Conservation (phyloP, 2,888 invertebrate species). For the Troides aeacus region DNA sequence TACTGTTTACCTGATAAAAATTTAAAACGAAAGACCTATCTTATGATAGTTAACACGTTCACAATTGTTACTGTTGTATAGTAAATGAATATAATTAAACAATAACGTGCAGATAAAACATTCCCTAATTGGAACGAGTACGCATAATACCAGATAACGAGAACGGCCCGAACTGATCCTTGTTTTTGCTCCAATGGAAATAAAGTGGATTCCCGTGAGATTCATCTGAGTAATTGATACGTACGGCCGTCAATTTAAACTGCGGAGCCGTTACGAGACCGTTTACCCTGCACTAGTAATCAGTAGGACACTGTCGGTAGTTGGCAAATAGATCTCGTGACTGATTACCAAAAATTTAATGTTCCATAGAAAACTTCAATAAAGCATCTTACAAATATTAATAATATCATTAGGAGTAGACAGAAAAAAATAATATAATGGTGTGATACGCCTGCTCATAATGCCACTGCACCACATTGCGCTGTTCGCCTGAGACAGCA, state of each 20-base stretch:
- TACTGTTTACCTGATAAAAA: too few species aligned
- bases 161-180: neutral
- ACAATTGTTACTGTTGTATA: too few species aligned
- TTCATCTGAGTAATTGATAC: conserved; percentile 65
- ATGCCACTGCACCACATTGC: too few species aligned
- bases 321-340: conserved; percentile 25
- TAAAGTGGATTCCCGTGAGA: conserved; percentile 44
- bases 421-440: too few species aligned
- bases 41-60: too few species aligned
- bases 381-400: too few species aligned
- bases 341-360: conserved; percentile 18
- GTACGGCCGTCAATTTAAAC: conserved; percentile 54
- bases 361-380: conserved; percentile 9
- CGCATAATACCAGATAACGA: conserved; percentile 1
- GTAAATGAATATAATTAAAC: too few species aligned
- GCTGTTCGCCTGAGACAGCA: too few species aligned
- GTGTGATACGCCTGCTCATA: too few species aligned
- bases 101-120: neutral
- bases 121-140: neutral
- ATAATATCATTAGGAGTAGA: too few species aligned
- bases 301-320: conserved; percentile 42
- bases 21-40: too few species aligned
- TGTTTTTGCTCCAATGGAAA: conserved; percentile 30
- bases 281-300: conserved; percentile 44
- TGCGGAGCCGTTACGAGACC: conserved; percentile 39